Conservation (phyloP, 2,797 vertebrate species). For the Danio choprae region DNA sequence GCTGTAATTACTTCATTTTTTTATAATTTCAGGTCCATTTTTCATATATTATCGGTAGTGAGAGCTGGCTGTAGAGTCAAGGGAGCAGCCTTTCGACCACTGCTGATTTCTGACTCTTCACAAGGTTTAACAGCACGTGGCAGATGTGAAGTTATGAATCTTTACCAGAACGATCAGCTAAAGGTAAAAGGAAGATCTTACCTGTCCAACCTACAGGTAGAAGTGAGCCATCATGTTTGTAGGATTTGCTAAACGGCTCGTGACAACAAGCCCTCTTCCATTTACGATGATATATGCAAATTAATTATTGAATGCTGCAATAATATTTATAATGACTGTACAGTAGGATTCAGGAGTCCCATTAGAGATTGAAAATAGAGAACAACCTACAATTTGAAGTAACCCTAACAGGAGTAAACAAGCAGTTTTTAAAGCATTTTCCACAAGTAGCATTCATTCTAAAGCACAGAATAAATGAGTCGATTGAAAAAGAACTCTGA, state of each 20-base stretch:
- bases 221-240: not conserved
- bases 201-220: slow-evolving; percentile 2
- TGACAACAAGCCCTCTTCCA: slow-evolving; percentile 24
- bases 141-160: slow-evolving; percentile 37
- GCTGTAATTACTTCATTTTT: not conserved
- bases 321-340: not conserved
- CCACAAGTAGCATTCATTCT: too few species aligned
- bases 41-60: not conserved
- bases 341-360: too few species aligned
- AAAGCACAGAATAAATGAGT: too few species aligned
- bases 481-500: too few species aligned
- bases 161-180: slow-evolving; percentile 29
- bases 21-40: not conserved
- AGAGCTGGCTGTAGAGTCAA: slow-evolving; percentile 20
- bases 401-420: too few species aligned
- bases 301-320: not conserved
- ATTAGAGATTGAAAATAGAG: too few species aligned
- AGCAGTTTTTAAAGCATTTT: too few species aligned
- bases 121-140: slow-evolving; percentile 46
- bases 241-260: slow-evolving; percentile 22
- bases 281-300: slow-evolving; percentile 24
- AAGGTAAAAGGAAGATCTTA: slow-evolving; percentile 4
- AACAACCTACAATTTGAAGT: too few species aligned
- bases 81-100: slow-evolving; percentile 44
- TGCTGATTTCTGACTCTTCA: slow-evolving; percentile 55